Percentiles rank a stretch among this genome's conserved stretches.
phyloP scores from a whole-genome alignment of 1,140 invertebrate genomes.

The Cydia fagiglandana region DNA sequence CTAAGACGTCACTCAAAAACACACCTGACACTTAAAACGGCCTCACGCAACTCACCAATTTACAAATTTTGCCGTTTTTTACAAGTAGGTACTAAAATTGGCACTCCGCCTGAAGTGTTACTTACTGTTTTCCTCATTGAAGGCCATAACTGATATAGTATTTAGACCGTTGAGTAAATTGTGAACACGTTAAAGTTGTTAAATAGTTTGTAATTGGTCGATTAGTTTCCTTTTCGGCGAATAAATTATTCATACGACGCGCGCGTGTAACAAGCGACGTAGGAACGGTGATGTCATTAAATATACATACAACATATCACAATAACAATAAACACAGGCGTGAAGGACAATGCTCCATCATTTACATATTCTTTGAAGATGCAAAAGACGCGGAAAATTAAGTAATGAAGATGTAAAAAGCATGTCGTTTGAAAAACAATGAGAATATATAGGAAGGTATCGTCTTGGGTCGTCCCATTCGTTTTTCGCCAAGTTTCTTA shows the following conservation, averaged over 20 bases:
- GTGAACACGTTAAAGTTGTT: background rate
- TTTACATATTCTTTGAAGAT: constrained; percentile 14
- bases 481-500: no score
- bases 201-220: constrained; percentile 24
- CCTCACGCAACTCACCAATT: background rate
- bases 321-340: constrained; percentile 10
- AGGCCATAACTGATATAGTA: background rate
- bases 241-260: background rate
- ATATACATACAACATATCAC: constrained; percentile 22
- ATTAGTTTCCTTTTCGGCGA: constrained; percentile 11
- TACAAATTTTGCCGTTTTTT: background rate
- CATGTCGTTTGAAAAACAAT: constrained; percentile 14
- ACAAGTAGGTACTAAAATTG: background rate
- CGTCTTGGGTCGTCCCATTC: no score
- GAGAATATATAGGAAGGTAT: no score
- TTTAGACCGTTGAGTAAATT: constrained; percentile 14
- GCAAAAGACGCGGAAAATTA: background rate
- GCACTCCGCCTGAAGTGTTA: background rate
- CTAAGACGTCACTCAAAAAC: constrained; percentile 16
- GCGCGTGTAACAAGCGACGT: background rate
- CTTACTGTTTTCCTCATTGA: background rate
- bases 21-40: background rate
- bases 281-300: constrained; percentile 29
- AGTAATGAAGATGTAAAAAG: background rate
- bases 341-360: constrained; percentile 13